Conservation (phyloP, 2,113 vertebrate species). For the Xerus inauris region DNA sequence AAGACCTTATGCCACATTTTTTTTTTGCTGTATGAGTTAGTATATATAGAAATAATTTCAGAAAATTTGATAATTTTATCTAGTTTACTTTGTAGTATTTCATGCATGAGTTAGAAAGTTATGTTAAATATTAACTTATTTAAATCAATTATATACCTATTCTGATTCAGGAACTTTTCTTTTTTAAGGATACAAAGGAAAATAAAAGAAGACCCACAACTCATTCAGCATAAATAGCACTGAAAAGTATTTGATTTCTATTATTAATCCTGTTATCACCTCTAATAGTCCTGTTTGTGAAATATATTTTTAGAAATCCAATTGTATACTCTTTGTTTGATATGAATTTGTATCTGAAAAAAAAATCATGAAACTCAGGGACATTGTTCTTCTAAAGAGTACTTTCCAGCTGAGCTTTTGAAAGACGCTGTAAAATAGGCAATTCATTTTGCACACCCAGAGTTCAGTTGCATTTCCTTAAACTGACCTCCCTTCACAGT, state of each 20-base stretch:
- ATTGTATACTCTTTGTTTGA: not conserved
- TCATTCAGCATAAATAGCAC: not conserved
- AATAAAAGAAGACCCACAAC: not conserved
- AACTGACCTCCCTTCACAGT: not conserved
- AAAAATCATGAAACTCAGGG: not conserved
- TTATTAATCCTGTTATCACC: not conserved
- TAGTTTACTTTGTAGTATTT: not conserved
- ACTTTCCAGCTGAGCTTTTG: not conserved
- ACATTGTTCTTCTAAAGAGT: not conserved
- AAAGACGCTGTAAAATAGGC: not conserved
- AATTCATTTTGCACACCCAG: not conserved
- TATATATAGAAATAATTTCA: not conserved
- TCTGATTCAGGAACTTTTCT: not conserved
- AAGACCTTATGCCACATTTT: not conserved
- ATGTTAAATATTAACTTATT: conserved; percentile 1
- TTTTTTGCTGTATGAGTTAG: not conserved
- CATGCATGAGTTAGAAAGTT: not conserved
- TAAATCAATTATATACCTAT: not conserved
- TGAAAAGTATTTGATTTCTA: not conserved
- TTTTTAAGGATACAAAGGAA: not conserved
- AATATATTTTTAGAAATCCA: not conserved
- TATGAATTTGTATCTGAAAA: not conserved
- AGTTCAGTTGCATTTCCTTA: not conserved
- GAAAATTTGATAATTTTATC: not conserved
- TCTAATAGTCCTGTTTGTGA: not conserved